These are phyloP conservation scores for Cataglyphis altisquamis DNA, from an alignment of 2,888 invertebrate genomes.

Conservation along the genomic window DNA sequence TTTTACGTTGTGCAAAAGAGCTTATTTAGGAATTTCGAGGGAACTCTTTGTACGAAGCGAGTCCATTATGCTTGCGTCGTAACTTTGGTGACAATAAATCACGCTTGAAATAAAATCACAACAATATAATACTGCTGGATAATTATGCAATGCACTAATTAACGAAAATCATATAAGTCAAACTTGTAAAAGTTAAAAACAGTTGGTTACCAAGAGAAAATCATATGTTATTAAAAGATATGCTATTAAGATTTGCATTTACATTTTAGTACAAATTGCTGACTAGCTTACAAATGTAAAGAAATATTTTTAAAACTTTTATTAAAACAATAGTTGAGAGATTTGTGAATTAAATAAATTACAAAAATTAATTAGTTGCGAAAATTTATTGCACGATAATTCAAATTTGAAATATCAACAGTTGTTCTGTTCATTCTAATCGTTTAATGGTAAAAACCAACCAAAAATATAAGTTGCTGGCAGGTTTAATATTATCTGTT, in stretches of 20 bases:
- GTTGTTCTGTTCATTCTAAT: not conserved
- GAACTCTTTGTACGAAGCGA: conserved; percentile 43
- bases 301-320: conserved; percentile 29
- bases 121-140: not conserved
- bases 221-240: conserved; percentile 15
- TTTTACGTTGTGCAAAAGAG: conserved; percentile 59
- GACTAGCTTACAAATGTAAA: conserved; percentile 16
- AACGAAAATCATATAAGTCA: conserved; percentile 10
- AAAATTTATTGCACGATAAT: not conserved
- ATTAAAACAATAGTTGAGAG: not conserved
- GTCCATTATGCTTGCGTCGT: conserved; percentile 36
- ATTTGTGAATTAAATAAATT: conserved; percentile 7
- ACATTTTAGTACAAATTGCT: conserved; percentile 35
- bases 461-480: not conserved
- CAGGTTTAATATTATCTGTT: not conserved
- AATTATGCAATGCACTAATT: conserved; percentile 23
- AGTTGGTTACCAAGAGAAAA: conserved; percentile 11
- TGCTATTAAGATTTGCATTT: conserved; percentile 29
- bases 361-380: not conserved
- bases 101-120: conserved; percentile 30
- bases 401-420: not conserved
- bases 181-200: conserved; percentile 15
- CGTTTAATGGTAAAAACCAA: not conserved
- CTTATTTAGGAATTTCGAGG: conserved; percentile 43
- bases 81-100: not conserved